phyloP scores from a whole-genome alignment of 1,140 invertebrate species.

The Plectrocnemia conspersa region DNA sequence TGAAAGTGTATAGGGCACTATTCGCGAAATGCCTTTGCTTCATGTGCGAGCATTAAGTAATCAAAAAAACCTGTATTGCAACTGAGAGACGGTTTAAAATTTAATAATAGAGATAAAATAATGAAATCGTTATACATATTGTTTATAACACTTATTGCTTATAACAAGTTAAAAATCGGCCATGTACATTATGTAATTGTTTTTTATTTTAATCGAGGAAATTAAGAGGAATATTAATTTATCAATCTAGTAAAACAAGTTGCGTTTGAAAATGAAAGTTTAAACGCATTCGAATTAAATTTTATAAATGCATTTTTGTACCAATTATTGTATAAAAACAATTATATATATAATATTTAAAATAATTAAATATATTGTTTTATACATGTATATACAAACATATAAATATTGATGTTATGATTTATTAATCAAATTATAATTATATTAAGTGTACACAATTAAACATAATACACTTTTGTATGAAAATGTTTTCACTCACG shows the following conservation, averaged over 20 bases:
- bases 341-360: background rate
- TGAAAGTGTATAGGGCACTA: too few species aligned
- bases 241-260: background rate
- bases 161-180: too few species aligned
- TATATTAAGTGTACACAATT: background rate
- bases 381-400: background rate
- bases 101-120: too few species aligned
- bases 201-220: too few species aligned
- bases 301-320: background rate
- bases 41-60: too few species aligned
- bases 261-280: slow-evolving; percentile 7
- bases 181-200: too few species aligned
- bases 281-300: background rate
- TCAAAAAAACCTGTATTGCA: too few species aligned
- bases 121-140: too few species aligned
- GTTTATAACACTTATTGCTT: too few species aligned
- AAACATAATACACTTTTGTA: background rate
- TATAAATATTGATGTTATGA: background rate
- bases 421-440: background rate
- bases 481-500: slow-evolving; percentile 7
- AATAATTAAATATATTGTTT: background rate
- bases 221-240: too few species aligned
- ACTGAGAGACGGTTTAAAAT: too few species aligned
- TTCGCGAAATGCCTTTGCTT: too few species aligned
- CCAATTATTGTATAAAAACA: background rate